Conservation (phyloP, 2,113 vertebrate species). For the Planiliza haematocheilus region DNA sequence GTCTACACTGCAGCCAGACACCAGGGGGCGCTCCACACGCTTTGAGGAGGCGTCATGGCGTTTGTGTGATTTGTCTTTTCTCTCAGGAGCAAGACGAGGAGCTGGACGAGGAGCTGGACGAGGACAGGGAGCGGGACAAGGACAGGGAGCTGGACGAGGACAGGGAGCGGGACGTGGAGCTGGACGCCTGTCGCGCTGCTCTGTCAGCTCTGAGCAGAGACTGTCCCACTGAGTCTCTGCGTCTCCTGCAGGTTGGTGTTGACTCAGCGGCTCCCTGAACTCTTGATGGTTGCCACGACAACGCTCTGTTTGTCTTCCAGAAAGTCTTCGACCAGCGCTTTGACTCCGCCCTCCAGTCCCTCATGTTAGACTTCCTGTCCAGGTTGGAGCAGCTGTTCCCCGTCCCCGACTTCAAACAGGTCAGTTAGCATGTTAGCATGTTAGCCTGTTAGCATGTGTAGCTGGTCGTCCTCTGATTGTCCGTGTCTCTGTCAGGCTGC, state of each 20-base stretch:
- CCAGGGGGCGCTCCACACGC: no score
- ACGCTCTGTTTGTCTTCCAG: conserved; percentile 39
- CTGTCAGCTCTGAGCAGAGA: conserved; percentile 34
- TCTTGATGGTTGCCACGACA: no score
- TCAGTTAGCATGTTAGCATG: conserved; percentile 3
- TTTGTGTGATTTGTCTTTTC: not conserved
- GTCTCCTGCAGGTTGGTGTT: conserved; percentile 79
- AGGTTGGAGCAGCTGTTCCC: conserved; percentile 73
- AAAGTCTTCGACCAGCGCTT: conserved; percentile 70
- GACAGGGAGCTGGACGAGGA: conserved; percentile 15
- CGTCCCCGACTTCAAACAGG: conserved; percentile 73
- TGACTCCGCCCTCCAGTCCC: conserved; percentile 64
- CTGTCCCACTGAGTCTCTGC: conserved; percentile 26
- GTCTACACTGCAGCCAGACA: no score
- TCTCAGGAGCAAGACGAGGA: not conserved
- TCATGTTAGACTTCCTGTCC: conserved; percentile 71
- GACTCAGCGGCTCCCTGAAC: no score
- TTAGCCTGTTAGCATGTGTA: no score
- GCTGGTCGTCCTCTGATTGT: not conserved
- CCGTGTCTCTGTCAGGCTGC: conserved; percentile 46
- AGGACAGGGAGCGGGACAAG: not conserved
- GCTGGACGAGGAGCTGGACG: not conserved
- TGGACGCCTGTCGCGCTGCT: not conserved
- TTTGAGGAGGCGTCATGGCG: no score
- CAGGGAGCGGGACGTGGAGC: not conserved